A percentile compares a stretch with the other conserved stretches of the same genome.
These are phyloP conservation scores for Poecile atricapillus DNA, from an alignment of 2,113 vertebrate genomes.

Conservation along the genomic window DNA sequence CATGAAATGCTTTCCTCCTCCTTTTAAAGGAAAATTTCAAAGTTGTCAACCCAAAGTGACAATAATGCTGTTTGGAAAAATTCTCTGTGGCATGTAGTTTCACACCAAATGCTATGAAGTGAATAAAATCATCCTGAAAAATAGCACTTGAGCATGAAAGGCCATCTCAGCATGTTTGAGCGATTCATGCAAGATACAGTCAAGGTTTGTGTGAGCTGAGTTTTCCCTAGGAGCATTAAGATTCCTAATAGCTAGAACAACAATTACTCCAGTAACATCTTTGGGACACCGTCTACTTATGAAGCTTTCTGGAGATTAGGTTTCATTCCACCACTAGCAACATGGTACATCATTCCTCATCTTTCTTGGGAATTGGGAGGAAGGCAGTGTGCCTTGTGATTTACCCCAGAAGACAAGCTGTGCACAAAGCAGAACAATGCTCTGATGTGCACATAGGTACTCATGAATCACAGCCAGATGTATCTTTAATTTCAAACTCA, in stretches of 20 bases:
- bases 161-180: background rate
- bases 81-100: background rate
- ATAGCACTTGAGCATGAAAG: background rate
- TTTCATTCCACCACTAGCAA: background rate
- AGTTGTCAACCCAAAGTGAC: background rate
- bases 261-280: background rate
- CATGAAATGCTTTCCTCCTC: background rate
- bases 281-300: background rate
- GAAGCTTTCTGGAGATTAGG: background rate
- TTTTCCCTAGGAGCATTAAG: background rate
- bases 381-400: background rate
- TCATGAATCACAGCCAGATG: background rate
- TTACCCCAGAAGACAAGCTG: background rate
- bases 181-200: background rate
- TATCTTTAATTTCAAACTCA: background rate
- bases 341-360: background rate
- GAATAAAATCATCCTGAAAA: background rate
- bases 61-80: background rate
- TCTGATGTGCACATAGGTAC: background rate
- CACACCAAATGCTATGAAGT: background rate
- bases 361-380: background rate
- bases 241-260: background rate
- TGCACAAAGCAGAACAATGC: background rate
- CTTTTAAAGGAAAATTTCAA: background rate
- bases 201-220: background rate